Percentiles rank a stretch among this genome's conserved stretches.
Conservation (phyloP, 2,888 invertebrate genomes). For the Chironomus riparius region DNA sequence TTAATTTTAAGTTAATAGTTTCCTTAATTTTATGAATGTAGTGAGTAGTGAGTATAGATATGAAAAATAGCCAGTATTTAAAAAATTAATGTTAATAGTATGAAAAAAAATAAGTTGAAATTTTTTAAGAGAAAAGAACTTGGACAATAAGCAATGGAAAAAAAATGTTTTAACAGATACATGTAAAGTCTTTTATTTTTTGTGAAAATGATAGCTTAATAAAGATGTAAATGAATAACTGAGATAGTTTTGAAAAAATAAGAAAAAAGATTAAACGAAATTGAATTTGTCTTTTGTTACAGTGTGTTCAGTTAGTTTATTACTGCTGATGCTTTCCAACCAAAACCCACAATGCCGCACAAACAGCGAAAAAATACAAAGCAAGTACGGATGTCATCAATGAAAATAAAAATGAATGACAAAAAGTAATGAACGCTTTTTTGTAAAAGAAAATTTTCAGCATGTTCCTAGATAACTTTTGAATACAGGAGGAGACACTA, state of each 20-base stretch:
- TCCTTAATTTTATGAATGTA: not conserved
- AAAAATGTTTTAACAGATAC: not conserved
- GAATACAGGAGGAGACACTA: no score
- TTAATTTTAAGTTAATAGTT: not conserved
- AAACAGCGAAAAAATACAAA: no score
- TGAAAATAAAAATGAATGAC: no score
- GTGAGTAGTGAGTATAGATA: slow-evolving; percentile 6
- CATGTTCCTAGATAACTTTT: no score
- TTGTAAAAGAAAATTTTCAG: no score
- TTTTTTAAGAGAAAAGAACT: not conserved
- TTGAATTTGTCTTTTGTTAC: not conserved
- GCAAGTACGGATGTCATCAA: no score
- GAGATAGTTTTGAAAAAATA: not conserved
- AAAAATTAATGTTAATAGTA: slow-evolving; percentile 17
- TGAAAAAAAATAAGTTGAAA: not conserved
- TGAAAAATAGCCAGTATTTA: slow-evolving; percentile 25
- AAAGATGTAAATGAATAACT: slow-evolving; percentile 17
- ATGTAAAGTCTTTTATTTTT: slow-evolving; percentile 2
- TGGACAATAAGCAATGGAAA: slow-evolving; percentile 7
- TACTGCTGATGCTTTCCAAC: not conserved
- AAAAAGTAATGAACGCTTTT: no score
- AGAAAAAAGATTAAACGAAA: not conserved
- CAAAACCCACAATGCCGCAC: no score
- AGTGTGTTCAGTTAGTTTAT: not conserved
- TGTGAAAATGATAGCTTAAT: slow-evolving; percentile 24